A percentile compares a stretch with the other conserved stretches of the same genome.
Conservation (phyloP, 2,888 invertebrate genomes). For the Eutolmus rufibarbis region DNA sequence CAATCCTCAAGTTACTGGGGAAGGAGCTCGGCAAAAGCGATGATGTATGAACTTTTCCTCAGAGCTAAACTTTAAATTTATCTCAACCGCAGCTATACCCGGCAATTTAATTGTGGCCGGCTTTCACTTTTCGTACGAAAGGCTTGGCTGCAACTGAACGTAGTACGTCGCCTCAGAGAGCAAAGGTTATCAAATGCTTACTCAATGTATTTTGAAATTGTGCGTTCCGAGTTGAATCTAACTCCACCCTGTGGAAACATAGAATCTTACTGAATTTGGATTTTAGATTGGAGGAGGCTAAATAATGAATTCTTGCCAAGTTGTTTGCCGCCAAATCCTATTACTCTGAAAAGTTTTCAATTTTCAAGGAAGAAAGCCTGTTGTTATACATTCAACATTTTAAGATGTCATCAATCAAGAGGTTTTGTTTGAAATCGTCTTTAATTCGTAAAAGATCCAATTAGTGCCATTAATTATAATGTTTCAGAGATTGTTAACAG, state of each 20-base stretch:
- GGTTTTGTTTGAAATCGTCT: neutral
- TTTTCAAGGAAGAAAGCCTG: neutral
- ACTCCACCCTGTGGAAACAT: neutral
- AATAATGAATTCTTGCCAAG: neutral
- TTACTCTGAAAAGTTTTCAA: neutral
- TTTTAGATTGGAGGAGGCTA: neutral
- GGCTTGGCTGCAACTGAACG: neutral
- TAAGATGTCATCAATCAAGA: neutral
- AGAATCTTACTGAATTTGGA: neutral
- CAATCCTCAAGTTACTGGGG: neutral
- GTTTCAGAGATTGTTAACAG: neutral
- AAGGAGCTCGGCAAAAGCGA: conserved; percentile 39
- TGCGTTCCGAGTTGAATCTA: neutral
- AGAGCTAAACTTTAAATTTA: conserved; percentile 46
- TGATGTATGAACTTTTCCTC: conserved; percentile 47
- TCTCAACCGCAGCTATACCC: conserved; percentile 41
- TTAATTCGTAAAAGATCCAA: neutral
- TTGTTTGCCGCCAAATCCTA: neutral
- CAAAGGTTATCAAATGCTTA: neutral
- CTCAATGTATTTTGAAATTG: neutral
- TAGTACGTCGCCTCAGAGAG: neutral
- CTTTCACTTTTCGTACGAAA: conserved; percentile 9
- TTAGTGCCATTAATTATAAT: neutral
- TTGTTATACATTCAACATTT: neutral
- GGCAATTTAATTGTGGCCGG: conserved; percentile 44